Base-by-base conservation (phyloP, 2,797 vertebrate species). In the Bucorvus abyssinicus region DNA sequence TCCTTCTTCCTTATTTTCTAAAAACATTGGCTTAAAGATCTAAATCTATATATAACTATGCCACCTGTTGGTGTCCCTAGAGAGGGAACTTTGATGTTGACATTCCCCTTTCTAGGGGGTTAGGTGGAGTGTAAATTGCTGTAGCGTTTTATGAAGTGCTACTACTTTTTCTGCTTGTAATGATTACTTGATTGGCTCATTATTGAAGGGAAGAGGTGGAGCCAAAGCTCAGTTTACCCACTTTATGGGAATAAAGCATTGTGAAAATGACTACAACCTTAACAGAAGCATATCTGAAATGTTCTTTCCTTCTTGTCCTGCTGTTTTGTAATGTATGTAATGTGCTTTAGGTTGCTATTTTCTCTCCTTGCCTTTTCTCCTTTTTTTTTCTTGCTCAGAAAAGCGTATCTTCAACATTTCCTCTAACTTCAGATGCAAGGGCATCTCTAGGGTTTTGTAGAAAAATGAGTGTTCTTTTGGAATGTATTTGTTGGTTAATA, bases 401-500 rank as follows among this genome's bases (percentile, higher is more conserved):
- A 98, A 98, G 96, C 90, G 47, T 96, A 97, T 97, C 97, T 97
- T 98, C 98, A 98, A 96, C 98, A 97, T 96, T 97, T 98, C 97
- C 98, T 98, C 95, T 97, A 81, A 97, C 96, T 96, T 98, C 97
- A 94, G 97, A 97, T 98, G 97, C 97, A 98, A 98, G 97, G 97
- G 94, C 97, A 97, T 97, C 96, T 98, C 97, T 97, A 96, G 97
- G 97, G 7, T 96, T 98, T 98, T 98, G 97, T 98, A 98, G 98
- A 98, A 98, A 98, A 98, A 98, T 96, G 95, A 98, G 98, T 98
- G 97, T 96, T 97, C 95, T 98, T 97, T 98, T 97, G 97, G 68
- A 68, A 89, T 85, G 16, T 87, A 49, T 50, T 52, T 91, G 69
- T 94, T 84, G 50, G 78, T 75, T 68, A 75, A n/a, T 70, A 90